Evolutionary conservation across 2,113 vertebrate genomes (phyloP).

Genomic region (Mobula hypostoma): DNA sequence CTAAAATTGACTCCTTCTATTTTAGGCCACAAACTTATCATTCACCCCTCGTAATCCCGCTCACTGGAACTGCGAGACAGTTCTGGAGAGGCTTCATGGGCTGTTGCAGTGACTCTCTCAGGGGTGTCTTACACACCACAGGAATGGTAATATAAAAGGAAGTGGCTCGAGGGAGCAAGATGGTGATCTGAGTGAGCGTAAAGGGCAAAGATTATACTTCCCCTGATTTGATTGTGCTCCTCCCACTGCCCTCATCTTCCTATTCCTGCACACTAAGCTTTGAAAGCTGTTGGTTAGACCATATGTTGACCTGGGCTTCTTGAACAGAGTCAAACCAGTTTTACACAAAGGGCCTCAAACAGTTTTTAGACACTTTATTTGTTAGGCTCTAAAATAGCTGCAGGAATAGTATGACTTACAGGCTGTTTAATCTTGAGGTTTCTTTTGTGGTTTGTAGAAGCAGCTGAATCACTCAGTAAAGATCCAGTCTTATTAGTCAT

Average conservation of each 20-base stretch:
- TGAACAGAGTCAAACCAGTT: background rate
- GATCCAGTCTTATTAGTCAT: constrained; percentile 9
- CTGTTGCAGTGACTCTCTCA: no score
- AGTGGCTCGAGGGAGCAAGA: background rate
- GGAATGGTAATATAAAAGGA: no score
- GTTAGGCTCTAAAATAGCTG: background rate
- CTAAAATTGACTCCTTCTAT: no score
- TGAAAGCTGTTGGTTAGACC: background rate
- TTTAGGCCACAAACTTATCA: no score
- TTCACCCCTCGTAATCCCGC: no score
- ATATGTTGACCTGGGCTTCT: background rate
- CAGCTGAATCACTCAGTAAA: background rate
- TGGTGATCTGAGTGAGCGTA: background rate
- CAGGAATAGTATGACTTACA: background rate
- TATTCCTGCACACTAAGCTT: background rate
- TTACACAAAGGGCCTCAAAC: background rate
- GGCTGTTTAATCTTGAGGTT: background rate
- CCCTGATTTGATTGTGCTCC: background rate
- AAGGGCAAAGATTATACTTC: background rate
- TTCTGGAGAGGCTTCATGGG: no score
- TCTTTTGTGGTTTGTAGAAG: background rate
- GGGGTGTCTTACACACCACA: no score
- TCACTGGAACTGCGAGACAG: no score
- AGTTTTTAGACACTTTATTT: background rate
- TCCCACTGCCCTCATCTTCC: background rate